These are phyloP conservation scores for Sapajus apella DNA, from an alignment of 2,113 vertebrate genomes.

Conservation along the genomic window DNA sequence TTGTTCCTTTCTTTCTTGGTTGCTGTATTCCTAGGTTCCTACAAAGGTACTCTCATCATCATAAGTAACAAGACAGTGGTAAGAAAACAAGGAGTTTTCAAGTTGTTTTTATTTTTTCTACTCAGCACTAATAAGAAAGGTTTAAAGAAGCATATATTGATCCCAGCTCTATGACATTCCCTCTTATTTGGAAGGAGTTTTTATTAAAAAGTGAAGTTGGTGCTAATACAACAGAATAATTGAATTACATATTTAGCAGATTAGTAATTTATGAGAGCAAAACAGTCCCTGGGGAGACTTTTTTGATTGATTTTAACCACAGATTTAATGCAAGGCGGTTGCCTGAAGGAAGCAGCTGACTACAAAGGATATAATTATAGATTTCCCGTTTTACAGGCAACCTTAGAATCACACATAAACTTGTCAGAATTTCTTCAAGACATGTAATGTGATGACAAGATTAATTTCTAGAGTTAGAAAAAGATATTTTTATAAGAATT, in stretches of 20 bases:
- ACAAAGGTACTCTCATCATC: background rate
- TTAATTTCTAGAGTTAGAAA: background rate
- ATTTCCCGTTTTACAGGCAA: conserved; percentile 74
- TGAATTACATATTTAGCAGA: conserved; percentile 66
- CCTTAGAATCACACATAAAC: conserved; percentile 77
- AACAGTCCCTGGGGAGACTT: conserved; percentile 74
- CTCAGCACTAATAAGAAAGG: background rate
- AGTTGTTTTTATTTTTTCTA: background rate
- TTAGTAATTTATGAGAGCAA: conserved; percentile 76
- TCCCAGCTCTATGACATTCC: background rate
- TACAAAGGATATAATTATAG: conserved; percentile 79
- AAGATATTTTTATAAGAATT: background rate
- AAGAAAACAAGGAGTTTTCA: background rate
- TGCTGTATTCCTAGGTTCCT: background rate
- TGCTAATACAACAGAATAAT: conserved; percentile 62
- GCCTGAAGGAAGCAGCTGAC: conserved; percentile 70
- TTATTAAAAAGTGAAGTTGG: background rate
- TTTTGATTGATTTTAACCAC: conserved; percentile 80
- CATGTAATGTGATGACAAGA: background rate
- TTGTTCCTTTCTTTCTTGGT: background rate
- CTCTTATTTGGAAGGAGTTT: conserved; percentile 22
- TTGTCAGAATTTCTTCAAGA: conserved; percentile 76
- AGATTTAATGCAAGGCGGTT: conserved; percentile 82
- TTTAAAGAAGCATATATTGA: background rate
- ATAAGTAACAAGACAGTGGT: background rate